Percentiles rank a stretch among this genome's conserved stretches.
Conservation (phyloP, 2,888 invertebrate genomes). For the Onthophagus sagittarius region DNA sequence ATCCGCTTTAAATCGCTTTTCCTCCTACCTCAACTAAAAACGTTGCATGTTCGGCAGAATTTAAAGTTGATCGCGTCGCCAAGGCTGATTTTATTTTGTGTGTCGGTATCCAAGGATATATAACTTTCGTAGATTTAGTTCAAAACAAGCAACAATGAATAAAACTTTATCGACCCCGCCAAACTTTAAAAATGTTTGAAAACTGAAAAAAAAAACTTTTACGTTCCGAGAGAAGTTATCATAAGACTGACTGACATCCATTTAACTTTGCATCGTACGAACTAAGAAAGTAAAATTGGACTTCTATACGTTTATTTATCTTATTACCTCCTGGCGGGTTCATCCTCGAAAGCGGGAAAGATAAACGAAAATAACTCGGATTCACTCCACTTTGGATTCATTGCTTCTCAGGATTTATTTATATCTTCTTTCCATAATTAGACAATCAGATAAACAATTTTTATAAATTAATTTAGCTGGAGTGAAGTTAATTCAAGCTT, state of each 20-base stretch:
- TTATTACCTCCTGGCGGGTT: neutral
- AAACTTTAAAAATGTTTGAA: neutral
- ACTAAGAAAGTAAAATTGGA: neutral
- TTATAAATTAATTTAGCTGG: too few relatives aligned
- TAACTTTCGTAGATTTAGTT: neutral
- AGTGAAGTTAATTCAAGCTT: neutral
- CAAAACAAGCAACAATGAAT: neutral
- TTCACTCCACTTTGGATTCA: neutral
- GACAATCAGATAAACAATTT: too few relatives aligned
- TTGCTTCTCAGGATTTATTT: neutral
- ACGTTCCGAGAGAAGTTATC: neutral
- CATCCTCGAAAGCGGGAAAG: neutral
- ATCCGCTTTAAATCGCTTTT: neutral
- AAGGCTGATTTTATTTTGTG: neutral
- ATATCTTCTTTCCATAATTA: neutral
- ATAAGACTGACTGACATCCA: neutral
- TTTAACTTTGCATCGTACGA: neutral
- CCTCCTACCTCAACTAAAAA: neutral
- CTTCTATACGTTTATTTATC: neutral
- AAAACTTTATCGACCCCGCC: neutral
- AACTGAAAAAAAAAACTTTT: neutral
- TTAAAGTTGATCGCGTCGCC: neutral
- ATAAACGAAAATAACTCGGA: neutral
- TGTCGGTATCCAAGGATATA: neutral
- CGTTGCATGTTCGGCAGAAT: neutral